Evolutionary conservation across 2,113 vertebrate species (phyloP).

Genomic region (Heptranchias perlo): DNA sequence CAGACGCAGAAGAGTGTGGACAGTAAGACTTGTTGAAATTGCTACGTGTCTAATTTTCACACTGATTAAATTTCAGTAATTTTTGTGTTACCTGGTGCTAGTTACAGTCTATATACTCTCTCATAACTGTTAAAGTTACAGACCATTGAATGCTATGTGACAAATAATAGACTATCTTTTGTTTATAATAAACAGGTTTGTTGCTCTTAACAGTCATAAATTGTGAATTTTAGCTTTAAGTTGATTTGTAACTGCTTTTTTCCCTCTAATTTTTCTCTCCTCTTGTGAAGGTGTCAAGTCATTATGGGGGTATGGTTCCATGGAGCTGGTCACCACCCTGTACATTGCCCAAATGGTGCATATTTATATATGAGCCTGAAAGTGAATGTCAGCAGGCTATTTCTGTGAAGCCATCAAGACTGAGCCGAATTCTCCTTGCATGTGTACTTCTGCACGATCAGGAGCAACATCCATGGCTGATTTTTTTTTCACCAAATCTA

Average conservation of each 20-base stretch:
- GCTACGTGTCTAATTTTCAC: slow-evolving; percentile 24
- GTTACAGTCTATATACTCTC: neutral
- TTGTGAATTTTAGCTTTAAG: neutral
- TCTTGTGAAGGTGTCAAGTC: neutral
- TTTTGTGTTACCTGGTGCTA: neutral
- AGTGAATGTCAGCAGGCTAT: neutral
- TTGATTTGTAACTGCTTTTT: neutral
- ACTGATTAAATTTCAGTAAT: slow-evolving; percentile 34
- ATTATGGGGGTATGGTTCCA: neutral
- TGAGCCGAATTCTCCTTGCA: neutral
- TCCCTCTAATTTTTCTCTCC: neutral
- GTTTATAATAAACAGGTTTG: neutral
- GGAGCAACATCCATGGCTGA: neutral
- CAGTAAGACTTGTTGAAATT: slow-evolving; percentile 66
- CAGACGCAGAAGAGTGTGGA: slow-evolving; percentile 90
- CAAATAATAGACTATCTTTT: neutral
- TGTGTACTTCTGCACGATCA: neutral
- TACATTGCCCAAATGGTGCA: neutral
- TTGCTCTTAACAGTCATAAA: neutral
- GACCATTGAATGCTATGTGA: neutral
- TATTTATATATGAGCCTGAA: neutral
- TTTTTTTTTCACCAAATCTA: neutral
- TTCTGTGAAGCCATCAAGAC: neutral
- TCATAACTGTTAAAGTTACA: neutral
- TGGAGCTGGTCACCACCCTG: neutral